Conservation (phyloP, 2,797 vertebrate species). For the Malurus splendens region DNA sequence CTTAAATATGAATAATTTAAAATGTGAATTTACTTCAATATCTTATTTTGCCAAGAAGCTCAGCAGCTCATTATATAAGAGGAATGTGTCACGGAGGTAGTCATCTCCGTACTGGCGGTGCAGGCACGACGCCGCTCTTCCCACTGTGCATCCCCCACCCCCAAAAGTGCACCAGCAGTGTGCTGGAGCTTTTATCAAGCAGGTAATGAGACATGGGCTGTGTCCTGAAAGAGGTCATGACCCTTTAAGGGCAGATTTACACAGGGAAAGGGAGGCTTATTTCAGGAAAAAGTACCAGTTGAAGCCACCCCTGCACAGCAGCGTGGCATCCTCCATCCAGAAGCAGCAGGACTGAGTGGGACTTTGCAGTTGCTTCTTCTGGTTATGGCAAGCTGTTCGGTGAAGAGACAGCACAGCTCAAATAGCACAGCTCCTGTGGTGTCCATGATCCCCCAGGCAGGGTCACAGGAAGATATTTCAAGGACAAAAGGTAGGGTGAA, state of each 20-base stretch:
- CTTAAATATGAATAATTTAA: constrained; percentile 54
- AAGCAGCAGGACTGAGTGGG: neutral
- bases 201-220: neutral
- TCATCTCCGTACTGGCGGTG: neutral
- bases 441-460: neutral
- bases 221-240: neutral
- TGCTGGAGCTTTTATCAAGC: neutral
- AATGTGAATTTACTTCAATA: constrained; percentile 19
- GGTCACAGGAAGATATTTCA: neutral
- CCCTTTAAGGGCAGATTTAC: neutral
- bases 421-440: neutral
- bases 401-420: neutral
- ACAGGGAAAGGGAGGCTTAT: neutral
- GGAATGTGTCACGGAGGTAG: constrained; percentile 30
- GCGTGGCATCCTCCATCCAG: neutral
- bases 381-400: neutral
- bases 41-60: constrained; percentile 36
- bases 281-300: neutral
- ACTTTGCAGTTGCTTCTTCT: neutral
- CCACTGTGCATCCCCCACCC: neutral
- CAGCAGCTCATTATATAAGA: constrained; percentile 32
- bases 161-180: neutral
- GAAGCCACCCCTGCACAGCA: neutral
- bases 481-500: neutral
- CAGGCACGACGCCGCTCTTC: neutral